Base-by-base conservation (phyloP, 2,113 vertebrate species). In the Pavo muticus region DNA sequence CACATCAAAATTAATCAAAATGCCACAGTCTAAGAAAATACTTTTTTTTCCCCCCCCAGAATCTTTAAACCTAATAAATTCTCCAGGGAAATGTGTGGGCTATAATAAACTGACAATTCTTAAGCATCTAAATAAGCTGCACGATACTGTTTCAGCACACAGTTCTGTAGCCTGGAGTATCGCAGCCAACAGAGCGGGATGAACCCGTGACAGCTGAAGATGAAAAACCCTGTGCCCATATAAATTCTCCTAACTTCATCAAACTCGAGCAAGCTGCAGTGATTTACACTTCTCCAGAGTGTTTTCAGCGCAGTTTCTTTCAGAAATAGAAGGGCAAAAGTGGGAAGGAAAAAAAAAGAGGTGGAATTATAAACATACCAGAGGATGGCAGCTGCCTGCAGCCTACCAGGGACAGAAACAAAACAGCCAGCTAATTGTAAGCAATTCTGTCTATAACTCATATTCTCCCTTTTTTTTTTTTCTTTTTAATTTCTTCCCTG, bases 1-100 rank as follows among this genome's bases (percentile, higher is more conserved):
- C 60, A 79, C 11, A 50, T 21, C 64, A 70, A 35, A 94, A 85
- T 90, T 83, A 67, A 91, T 63, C 54, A 93, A 85, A 96, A 72
- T 70, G 65, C n/a, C 40, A 85, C 44, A 40, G 21, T 32, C 14
- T 48, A 47, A 87, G 27, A 85, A 87, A 32, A 61, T 30, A 13
- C 21, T 3, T 45, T 92, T 50, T 73, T 54, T 54, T 29, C 16
- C 48, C 63, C 27, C 19, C 30, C 61, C 30, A 67, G 75, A 87
- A 76, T 54, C 71, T 82, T 87, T 78, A 61, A 78, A 65, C 21
- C 12, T 61, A 48, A 76, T 67, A 60, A 71, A 84, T 83, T 87
- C n/a, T 73, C 30, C 45, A 29, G 21, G 75, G 60, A 79, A 85
- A 21, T 18, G 17, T 56, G 45, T 72, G 32, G 57, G 56, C 87